Percentiles rank a stretch among this genome's conserved stretches.
These are phyloP conservation scores for Cyanistes caeruleus DNA, from an alignment of 2,113 vertebrate genomes.

Conservation along the genomic window DNA sequence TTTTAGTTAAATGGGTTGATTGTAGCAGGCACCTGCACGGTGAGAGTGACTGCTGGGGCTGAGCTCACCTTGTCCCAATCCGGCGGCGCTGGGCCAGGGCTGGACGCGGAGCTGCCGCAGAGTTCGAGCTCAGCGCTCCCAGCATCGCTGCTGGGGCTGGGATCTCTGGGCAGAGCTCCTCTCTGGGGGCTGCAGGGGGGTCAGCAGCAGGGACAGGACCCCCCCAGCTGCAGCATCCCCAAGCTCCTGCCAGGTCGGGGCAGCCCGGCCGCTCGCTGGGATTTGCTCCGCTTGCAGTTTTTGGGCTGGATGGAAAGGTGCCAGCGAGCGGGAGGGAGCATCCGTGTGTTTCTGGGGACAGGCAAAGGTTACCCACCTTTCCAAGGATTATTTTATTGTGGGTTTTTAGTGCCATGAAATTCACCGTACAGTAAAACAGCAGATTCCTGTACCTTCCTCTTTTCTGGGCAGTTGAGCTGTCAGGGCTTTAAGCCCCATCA, in stretches of 20 bases:
- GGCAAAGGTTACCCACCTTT: not conserved
- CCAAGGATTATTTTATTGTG: rapidly evolving
- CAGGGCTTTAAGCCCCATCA: conserved; percentile 59
- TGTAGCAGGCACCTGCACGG: rapidly evolving
- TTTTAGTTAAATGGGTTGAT: not conserved
- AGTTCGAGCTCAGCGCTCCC: rapidly evolving
- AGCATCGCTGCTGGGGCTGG: not conserved
- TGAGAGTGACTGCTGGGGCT: not conserved
- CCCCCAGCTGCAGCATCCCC: rapidly evolving
- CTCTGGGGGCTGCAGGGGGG: rapidly evolving
- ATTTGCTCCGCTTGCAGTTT: not conserved
- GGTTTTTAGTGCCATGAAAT: not conserved
- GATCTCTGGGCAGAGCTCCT: rapidly evolving
- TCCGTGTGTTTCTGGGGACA: not conserved
- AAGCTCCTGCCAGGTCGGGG: rapidly evolving
- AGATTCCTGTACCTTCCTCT: not conserved
- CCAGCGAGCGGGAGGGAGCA: not conserved
- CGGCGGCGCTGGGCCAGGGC: rapidly evolving
- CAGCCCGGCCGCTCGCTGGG: rapidly evolving
- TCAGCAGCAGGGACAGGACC: not conserved
- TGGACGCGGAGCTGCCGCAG: rapidly evolving
- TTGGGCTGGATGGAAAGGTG: not conserved
- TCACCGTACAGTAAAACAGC: not conserved
- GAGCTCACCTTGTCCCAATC: not conserved
- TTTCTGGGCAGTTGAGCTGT: not conserved